These are phyloP conservation scores for Stratiolaelaps scimitus DNA, from an alignment of 1,140 invertebrate species.

Conservation along the genomic window DNA sequence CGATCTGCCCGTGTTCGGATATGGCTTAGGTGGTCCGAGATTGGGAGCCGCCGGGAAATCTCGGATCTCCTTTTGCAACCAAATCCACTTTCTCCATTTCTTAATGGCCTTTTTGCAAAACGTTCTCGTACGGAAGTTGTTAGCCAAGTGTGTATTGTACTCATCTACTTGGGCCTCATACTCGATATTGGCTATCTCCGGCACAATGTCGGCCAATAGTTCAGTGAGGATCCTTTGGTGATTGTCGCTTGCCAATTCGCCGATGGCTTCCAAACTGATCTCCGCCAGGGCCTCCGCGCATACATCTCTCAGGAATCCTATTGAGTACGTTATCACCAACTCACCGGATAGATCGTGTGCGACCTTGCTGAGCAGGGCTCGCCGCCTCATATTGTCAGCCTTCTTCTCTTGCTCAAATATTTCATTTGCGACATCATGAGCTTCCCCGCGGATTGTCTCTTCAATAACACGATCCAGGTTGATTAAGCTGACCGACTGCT, in stretches of 20 bases:
- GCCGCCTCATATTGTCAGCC: not conserved
- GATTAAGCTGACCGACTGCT: not conserved
- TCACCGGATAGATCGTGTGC: not conserved
- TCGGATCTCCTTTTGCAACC: conserved; percentile 8
- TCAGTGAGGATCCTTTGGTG: not conserved
- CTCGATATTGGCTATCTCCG: not conserved
- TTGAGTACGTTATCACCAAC: too few species aligned
- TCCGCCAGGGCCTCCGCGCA: not conserved
- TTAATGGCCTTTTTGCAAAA: not conserved
- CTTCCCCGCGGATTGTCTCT: not conserved
- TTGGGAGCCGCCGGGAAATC: conserved; percentile 12
- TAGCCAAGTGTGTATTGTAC: not conserved
- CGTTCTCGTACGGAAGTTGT: not conserved
- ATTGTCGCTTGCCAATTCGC: not conserved
- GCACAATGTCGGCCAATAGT: not conserved
- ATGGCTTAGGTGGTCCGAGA: not conserved
- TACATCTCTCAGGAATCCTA: not conserved
- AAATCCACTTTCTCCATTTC: conserved; percentile 13
- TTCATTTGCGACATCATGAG: not conserved
- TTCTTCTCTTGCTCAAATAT: not conserved
- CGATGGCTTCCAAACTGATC: not conserved
- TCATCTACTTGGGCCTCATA: not conserved
- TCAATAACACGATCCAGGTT: not conserved
- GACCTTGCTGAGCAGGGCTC: not conserved
- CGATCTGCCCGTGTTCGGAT: not conserved